Evolutionary conservation across 2,888 invertebrate species (phyloP).

Genomic region (Pollenia griseotomentosa): DNA sequence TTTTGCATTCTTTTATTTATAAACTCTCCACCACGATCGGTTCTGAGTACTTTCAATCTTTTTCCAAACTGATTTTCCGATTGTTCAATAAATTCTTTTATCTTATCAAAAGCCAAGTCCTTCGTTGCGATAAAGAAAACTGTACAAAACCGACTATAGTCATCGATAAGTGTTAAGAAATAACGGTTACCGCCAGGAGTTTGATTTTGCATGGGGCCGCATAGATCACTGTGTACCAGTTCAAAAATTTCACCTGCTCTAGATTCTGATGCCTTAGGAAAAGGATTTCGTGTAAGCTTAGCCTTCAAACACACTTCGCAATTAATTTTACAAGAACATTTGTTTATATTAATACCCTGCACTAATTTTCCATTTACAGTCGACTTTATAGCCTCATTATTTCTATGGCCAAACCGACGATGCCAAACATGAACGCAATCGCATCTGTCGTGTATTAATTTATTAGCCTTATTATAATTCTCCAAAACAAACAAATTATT

Average conservation of each 20-base stretch:
- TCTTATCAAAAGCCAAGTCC: constrained; percentile 3
- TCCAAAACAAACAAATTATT: constrained; percentile 7
- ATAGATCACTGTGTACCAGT: constrained; percentile 14
- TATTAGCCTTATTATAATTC: background rate
- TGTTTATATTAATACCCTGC: constrained; percentile 4
- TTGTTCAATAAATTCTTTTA: constrained; percentile 24
- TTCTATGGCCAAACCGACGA: background rate
- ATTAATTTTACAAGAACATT: background rate
- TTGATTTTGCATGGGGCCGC: constrained; percentile 20
- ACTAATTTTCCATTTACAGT: background rate
- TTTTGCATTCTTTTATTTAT: too few relatives aligned
- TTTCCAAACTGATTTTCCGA: constrained; percentile 14
- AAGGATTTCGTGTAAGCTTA: constrained; percentile 10
- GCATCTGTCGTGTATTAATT: background rate
- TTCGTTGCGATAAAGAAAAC: constrained; percentile 7
- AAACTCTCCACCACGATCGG: too few relatives aligned
- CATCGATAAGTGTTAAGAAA: background rate
- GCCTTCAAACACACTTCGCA: constrained; percentile 29
- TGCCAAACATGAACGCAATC: background rate
- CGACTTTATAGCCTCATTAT: background rate
- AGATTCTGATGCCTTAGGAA: constrained; percentile 22
- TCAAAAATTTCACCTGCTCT: background rate
- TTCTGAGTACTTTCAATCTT: too few relatives aligned
- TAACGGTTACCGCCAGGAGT: background rate
- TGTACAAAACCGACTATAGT: too few relatives aligned